phyloP scores from a whole-genome alignment of 2,888 invertebrate genomes.

The Campaea margaritaria region DNA sequence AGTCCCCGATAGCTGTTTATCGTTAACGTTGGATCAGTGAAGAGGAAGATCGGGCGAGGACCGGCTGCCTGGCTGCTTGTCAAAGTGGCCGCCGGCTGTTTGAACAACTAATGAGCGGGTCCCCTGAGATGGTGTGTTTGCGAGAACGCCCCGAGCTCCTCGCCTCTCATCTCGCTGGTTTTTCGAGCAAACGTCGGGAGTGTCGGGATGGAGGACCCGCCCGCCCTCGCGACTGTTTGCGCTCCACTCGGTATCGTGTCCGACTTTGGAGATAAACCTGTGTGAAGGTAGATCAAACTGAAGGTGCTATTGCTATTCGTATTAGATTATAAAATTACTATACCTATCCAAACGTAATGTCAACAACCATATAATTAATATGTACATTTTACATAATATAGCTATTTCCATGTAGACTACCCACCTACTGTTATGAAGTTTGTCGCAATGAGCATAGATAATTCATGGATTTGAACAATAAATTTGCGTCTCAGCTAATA shows the following conservation, averaged over 20 bases:
- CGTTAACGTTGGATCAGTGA: conserved; percentile 73
- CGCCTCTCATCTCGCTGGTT: conserved; percentile 53
- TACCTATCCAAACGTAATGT: neutral
- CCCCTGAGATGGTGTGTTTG: conserved; percentile 81
- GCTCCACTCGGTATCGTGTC: conserved; percentile 68
- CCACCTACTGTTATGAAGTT: no score
- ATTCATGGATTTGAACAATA: no score
- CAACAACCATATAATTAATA: neutral
- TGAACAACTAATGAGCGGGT: conserved; percentile 84
- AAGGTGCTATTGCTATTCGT: neutral
- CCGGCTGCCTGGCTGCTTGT: conserved; percentile 71
- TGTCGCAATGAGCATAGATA: no score
- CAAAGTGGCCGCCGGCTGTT: conserved; percentile 84
- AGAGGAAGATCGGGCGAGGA: conserved; percentile 72
- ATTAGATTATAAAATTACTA: no score
- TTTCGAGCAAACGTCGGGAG: conserved; percentile 60
- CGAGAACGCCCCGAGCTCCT: conserved; percentile 65
- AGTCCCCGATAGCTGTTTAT: conserved; percentile 66
- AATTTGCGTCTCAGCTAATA: no score
- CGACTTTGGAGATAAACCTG: conserved; percentile 46
- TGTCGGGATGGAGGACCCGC: conserved; percentile 54
- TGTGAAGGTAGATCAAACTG: conserved; percentile 15
- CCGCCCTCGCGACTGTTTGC: conserved; percentile 58
- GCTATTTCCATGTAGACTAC: no score
- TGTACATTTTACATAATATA: no score